These are phyloP conservation scores for Meganola albula DNA, from an alignment of 2,888 invertebrate genomes.

Conservation along the genomic window DNA sequence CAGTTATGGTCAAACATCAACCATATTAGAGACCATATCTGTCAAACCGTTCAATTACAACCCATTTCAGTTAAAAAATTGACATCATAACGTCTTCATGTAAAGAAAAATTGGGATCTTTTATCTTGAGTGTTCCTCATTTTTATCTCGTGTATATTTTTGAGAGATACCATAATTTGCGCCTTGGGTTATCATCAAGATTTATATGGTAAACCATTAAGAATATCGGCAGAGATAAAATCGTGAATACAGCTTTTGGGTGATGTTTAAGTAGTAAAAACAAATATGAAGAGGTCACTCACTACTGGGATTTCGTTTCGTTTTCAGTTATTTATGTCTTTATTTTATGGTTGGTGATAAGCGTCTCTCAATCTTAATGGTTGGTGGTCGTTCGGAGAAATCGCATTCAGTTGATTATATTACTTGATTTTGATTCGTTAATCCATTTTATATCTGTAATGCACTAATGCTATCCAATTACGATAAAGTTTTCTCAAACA, in stretches of 20 bases:
- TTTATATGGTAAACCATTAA: slow-evolving; percentile 53
- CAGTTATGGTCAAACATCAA: slow-evolving; percentile 30
- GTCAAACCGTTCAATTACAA: slow-evolving; percentile 43
- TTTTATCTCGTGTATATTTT: slow-evolving; percentile 34
- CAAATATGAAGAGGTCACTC: slow-evolving; percentile 45
- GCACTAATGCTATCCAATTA: too few species aligned
- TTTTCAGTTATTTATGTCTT: slow-evolving; percentile 25
- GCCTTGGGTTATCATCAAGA: slow-evolving; percentile 30
- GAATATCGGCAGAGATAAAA: slow-evolving; percentile 52
- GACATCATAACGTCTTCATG: slow-evolving; percentile 52
- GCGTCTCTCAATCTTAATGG: slow-evolving; percentile 11
- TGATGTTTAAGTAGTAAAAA: slow-evolving; percentile 42
- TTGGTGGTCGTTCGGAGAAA: slow-evolving; percentile 19
- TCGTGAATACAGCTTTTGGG: slow-evolving; percentile 36
- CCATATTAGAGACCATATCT: slow-evolving; percentile 50
- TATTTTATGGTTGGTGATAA: slow-evolving; percentile 24
- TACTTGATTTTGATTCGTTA: too few species aligned
- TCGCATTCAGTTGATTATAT: too few species aligned
- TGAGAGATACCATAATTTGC: slow-evolving; percentile 26
- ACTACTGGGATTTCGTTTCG: slow-evolving; percentile 16
- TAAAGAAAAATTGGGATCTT: slow-evolving; percentile 32
- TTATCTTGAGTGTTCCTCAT: slow-evolving; percentile 26
- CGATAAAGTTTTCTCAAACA: too few species aligned
- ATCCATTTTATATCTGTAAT: too few species aligned
- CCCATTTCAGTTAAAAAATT: slow-evolving; percentile 41